phyloP scores from a whole-genome alignment of 64 coral and sea anemone genomes.

The Stylophora pistillata region DNA sequence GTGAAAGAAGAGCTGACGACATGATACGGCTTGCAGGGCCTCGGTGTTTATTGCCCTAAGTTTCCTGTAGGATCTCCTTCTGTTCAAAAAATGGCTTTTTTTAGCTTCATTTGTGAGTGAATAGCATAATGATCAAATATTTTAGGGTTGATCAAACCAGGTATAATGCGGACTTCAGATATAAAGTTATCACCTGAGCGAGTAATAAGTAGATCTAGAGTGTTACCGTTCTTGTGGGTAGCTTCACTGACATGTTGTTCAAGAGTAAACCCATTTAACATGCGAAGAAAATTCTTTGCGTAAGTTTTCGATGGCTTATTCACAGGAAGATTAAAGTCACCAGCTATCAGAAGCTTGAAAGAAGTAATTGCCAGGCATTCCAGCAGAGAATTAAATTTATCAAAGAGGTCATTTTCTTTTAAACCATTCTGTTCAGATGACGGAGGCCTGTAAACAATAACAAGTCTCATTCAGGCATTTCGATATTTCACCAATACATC shows the following conservation, averaged over 20 bases:
- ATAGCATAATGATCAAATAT: constrained; percentile 45
- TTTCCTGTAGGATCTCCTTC: constrained; percentile 22
- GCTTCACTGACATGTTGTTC: constrained; percentile 35
- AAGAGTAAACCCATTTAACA: constrained; percentile 19
- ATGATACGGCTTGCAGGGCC: constrained; percentile 3
- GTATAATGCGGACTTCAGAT: constrained; percentile 1
- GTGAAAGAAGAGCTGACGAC: background rate
- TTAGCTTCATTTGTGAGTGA: constrained; percentile 15
- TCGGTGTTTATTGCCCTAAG: background rate
- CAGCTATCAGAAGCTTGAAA: constrained; percentile 8
- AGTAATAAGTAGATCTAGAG: constrained; percentile 30
- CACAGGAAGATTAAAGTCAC: constrained; percentile 52
- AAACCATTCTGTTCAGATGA: constrained; percentile 11
- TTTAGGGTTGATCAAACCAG: background rate
- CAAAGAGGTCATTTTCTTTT: background rate
- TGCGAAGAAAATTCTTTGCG: constrained; percentile 30
- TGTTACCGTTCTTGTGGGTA: constrained; percentile 23
- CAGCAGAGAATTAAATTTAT: background rate
- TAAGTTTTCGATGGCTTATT: constrained; percentile 4
- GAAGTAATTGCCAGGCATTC: constrained; percentile 10
- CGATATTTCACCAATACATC: constrained; percentile 15
- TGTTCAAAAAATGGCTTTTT: constrained; percentile 10
- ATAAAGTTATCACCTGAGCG: background rate
- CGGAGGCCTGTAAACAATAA: constrained; percentile 15
- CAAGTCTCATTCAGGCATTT: constrained; percentile 6